These are phyloP conservation scores for Esox masquinongy DNA, from an alignment of 2,797 vertebrate species.

Conservation along the genomic window DNA sequence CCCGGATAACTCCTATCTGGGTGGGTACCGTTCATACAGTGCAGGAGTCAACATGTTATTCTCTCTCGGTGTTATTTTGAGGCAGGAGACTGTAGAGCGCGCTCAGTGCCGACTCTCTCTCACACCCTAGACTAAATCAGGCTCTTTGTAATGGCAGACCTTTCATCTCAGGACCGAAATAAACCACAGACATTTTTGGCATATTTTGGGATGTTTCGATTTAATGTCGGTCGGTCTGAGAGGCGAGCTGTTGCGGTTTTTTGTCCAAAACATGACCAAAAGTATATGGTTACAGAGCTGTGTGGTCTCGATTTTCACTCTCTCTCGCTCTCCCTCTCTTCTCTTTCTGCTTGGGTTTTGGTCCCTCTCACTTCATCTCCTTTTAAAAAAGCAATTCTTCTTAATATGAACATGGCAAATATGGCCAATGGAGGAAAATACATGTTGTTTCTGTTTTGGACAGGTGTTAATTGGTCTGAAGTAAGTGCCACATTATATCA, in stretches of 20 bases:
- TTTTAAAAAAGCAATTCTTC: constrained; percentile 25
- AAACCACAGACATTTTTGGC: constrained; percentile 71
- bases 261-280: constrained; percentile 68
- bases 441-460: constrained; percentile 23
- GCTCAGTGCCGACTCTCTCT: constrained; percentile 54
- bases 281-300: constrained; percentile 55
- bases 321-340: not conserved
- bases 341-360: too few relatives aligned
- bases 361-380: constrained; percentile 23
- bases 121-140: constrained; percentile 76
- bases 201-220: constrained; percentile 63
- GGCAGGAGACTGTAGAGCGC: constrained; percentile 71
- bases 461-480: constrained; percentile 39
- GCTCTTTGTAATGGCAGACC: constrained; percentile 73
- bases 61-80: constrained; percentile 78
- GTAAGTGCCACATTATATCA: constrained; percentile 24
- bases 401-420: constrained; percentile 53
- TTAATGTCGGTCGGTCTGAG: constrained; percentile 59
- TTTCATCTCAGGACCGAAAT: constrained; percentile 72
- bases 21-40: not conserved
- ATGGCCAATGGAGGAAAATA: constrained; percentile 23
- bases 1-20: not conserved
- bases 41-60: constrained; percentile 76
- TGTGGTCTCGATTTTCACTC: constrained; percentile 48
- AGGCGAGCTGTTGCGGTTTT: constrained; percentile 62